Evolutionary conservation across 53 echinoderm and acorn worm species (phyloP), one percentile per base, ranked within the genome.

Genomic region (Mesocentrotus franciscanus): DNA sequence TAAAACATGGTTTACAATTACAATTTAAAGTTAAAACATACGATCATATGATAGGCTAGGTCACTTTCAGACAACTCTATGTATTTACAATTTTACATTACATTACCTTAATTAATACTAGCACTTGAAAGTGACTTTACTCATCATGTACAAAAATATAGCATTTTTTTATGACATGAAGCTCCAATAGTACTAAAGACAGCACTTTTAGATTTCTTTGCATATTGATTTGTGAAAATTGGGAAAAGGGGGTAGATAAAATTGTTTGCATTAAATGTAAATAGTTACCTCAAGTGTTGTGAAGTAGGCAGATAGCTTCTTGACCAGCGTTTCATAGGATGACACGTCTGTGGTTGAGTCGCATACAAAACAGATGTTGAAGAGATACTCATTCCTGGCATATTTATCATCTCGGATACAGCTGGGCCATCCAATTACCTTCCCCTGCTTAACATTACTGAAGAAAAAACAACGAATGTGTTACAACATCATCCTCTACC

Each of bases 311-410:
- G 98, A 98, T 56, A 99, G 92, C 90, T 99, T 99, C 95, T 98
- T 99, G 24, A 99, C 98, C n/a, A 99, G 96, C 68, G 99, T 97
- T 90, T 99, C 98, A 60, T 99, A 99, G 9, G 96, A 96, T 36
- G 97, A 92, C 24, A 96, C 97, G 90, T 97, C 96, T 26, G 97
- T 96, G 8, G 56, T 56, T 20, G 96, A 91, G 78, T 97, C 97
- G 60, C 97, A 97, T 74, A 99, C 99, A 96, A 99, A 99, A 66
- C 98, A 97, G 91, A 99, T 89, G 92, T 99, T 99, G 96, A 99
- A 99, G 70, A 98, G 96, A 35, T 98, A 95, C 42, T 97, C 99
- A 90, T 99, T 99, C 72, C 99, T 96, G 20, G 99, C 98, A 93
- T 99, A 99, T 87, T 99, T 99, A 72, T 91, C 97, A 95, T 98